Evolutionary conservation across 2,113 vertebrate genomes (phyloP).

Genomic region (Recurvirostra avosetta): DNA sequence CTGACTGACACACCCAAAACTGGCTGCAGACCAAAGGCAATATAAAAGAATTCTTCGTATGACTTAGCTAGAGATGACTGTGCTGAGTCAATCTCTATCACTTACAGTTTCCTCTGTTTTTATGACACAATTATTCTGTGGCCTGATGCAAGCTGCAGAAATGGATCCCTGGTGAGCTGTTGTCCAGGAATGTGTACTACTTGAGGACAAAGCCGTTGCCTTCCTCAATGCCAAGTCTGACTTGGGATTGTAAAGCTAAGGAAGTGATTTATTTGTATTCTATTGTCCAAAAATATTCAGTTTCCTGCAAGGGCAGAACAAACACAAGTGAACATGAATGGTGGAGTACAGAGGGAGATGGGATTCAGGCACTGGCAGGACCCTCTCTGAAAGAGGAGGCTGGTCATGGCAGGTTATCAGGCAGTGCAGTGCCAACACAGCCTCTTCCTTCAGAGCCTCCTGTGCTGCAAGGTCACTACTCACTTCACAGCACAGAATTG

Average conservation of each 20-base stretch:
- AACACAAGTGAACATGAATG: not conserved
- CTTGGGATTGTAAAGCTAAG: not conserved
- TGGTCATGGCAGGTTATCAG: not conserved
- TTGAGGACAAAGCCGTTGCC: not conserved
- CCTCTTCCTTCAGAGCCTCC: not conserved
- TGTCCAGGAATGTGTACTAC: not conserved
- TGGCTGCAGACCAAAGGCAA: not conserved
- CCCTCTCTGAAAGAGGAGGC: not conserved
- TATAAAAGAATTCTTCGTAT: not conserved
- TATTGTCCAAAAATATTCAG: not conserved
- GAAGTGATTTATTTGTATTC: not conserved
- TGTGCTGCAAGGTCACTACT: not conserved
- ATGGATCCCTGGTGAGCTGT: not conserved
- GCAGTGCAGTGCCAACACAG: not conserved
- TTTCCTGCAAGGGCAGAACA: not conserved
- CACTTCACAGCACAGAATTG: not conserved
- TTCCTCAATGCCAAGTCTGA: not conserved
- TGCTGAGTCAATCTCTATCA: not conserved
- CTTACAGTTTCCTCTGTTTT: not conserved
- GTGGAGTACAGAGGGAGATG: not conserved
- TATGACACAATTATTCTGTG: not conserved
- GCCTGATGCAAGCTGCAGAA: not conserved
- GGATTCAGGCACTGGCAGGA: not conserved
- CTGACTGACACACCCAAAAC: not conserved
- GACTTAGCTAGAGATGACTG: not conserved